Conservation (phyloP, 64 coral and sea anemone species). For the Acropora yongei region DNA sequence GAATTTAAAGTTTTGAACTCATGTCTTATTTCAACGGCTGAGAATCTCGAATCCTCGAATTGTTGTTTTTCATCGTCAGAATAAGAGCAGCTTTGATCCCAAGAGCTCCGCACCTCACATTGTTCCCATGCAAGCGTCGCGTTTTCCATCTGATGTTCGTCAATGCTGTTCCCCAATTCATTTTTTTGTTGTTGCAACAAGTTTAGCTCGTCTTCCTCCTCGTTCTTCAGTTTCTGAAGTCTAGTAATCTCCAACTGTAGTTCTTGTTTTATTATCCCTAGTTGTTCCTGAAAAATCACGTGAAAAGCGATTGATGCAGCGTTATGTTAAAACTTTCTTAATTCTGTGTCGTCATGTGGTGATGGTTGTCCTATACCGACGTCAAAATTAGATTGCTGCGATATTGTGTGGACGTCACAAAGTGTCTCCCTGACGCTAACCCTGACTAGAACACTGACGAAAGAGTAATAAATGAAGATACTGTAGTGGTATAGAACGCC, state of each 20-base stretch:
- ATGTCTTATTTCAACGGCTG: neutral
- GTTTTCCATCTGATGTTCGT: conserved; percentile 59
- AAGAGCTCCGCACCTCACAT: conserved; percentile 50
- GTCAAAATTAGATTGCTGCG: too few relatives aligned
- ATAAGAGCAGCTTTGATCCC: neutral
- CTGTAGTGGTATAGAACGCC: too few relatives aligned
- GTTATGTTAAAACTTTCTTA: neutral
- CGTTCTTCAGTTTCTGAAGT: conserved; percentile 50
- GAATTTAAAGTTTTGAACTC: neutral
- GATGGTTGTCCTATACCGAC: too few relatives aligned
- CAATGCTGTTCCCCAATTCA: conserved; percentile 70
- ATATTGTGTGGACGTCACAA: too few relatives aligned
- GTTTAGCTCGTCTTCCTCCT: conserved; percentile 69
- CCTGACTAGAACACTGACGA: too few relatives aligned
- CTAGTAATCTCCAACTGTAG: conserved; percentile 64
- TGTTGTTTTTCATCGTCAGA: neutral
- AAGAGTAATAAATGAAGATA: too few relatives aligned
- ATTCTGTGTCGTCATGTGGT: neutral
- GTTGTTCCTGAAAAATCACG: conserved; percentile 11
- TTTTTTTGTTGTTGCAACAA: conserved; percentile 52
- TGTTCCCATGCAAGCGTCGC: conserved; percentile 8
- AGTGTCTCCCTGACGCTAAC: too few relatives aligned
- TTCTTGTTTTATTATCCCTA: conserved; percentile 63
- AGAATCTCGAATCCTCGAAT: neutral
- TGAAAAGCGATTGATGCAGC: neutral